These are phyloP conservation scores for Dolichomitus sp. DNA, from an alignment of 2,888 invertebrate genomes.

Conservation along the genomic window DNA sequence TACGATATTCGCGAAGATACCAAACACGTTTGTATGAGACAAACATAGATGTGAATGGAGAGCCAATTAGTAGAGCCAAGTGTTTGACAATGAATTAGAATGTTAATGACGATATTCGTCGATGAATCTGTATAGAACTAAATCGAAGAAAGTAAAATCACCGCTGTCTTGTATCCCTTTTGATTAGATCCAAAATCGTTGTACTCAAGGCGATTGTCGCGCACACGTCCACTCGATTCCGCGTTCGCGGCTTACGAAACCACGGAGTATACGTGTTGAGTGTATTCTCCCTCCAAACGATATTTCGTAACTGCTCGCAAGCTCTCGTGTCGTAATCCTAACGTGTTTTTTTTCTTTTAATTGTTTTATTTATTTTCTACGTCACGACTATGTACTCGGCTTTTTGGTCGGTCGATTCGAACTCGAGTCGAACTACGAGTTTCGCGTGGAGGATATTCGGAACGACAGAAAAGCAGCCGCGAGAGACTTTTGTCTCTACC, in stretches of 20 bases:
- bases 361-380: conserved; percentile 28
- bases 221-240: conserved; percentile 9
- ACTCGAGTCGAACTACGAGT: conserved; percentile 21
- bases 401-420: conserved; percentile 9
- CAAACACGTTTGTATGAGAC: neutral
- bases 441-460: conserved; percentile 36
- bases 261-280: conserved; percentile 17
- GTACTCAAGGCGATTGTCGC: neutral
- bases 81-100: neutral
- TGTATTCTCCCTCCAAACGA: neutral
- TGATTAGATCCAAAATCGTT: neutral
- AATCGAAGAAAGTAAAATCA: neutral
- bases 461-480: conserved; percentile 29
- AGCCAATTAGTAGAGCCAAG: neutral
- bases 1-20: neutral
- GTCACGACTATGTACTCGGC: conserved; percentile 10
- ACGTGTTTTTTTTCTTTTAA: neutral
- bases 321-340: neutral
- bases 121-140: neutral
- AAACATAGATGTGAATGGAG: neutral
- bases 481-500: conserved; percentile 61
- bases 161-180: neutral
- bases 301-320: conserved; percentile 12
- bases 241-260: conserved; percentile 20
- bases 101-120: neutral